These are phyloP conservation scores for Pristionchus japonicus DNA, from an alignment of 2,888 invertebrate species.

Conservation along the genomic window DNA sequence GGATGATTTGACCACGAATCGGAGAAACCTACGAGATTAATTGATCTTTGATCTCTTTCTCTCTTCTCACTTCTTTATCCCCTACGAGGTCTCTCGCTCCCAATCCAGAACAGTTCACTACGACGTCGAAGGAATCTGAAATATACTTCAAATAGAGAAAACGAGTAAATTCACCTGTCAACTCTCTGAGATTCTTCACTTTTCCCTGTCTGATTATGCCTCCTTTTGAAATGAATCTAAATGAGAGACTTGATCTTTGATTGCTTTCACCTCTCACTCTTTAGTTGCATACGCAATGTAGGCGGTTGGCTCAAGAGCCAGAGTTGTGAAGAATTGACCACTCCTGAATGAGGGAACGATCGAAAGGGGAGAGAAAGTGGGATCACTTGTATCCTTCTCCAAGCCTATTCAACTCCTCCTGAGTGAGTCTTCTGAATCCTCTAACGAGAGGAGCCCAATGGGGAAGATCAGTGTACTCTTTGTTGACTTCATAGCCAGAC, in stretches of 20 bases:
- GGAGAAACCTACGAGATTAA: conserved; percentile 79
- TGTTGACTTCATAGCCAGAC: conserved; percentile 35
- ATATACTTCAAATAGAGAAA: background rate
- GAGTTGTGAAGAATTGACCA: conserved; percentile 59
- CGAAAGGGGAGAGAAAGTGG: background rate
- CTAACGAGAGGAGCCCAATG: conserved; percentile 31
- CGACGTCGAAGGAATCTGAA: conserved; percentile 75
- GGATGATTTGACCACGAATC: conserved; percentile 78
- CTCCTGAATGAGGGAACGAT: conserved; percentile 49
- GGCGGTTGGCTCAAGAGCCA: conserved; percentile 57
- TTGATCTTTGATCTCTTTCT: conserved; percentile 42
- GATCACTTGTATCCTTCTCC: conserved; percentile 33
- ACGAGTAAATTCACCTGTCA: conserved; percentile 19
- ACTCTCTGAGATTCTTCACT: conserved; percentile 48
- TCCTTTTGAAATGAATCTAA: conserved; percentile 54
- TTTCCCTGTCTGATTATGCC: conserved; percentile 48
- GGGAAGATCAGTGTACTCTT: background rate
- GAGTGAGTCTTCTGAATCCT: conserved; percentile 36
- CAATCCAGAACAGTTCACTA: conserved; percentile 88
- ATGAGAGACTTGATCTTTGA: conserved; percentile 5
- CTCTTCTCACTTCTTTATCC: conserved; percentile 77
- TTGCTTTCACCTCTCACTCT: conserved; percentile 27
- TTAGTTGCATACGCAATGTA: conserved; percentile 53
- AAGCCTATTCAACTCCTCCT: background rate
- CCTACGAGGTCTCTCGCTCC: conserved; percentile 81